Conservation (phyloP, 1,140 invertebrate genomes). For the Hestina assimilis region DNA sequence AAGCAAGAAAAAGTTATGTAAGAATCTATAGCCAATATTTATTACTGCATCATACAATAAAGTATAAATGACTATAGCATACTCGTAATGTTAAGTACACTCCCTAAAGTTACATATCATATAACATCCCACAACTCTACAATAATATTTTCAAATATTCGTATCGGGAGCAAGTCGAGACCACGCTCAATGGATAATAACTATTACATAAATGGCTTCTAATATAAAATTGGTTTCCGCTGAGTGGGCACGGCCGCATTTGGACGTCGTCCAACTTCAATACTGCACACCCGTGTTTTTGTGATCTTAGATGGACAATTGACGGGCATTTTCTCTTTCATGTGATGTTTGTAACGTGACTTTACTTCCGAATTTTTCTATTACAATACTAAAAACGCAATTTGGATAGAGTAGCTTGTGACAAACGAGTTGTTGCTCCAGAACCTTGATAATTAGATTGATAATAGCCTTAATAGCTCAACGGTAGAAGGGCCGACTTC, state of each 20-base stretch:
- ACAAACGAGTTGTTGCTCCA: no score
- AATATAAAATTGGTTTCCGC: constrained; percentile 28
- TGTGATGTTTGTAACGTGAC: neutral
- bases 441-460: no score
- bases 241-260: constrained; percentile 20
- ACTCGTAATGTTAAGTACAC: no score
- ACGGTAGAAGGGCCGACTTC: no score
- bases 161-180: neutral
- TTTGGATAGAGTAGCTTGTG: no score
- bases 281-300: constrained; percentile 19
- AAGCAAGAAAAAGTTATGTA: no score
- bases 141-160: neutral
- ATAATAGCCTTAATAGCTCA: no score
- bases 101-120: neutral
- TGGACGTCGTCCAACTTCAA: constrained; percentile 21
- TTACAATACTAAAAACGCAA: no score
- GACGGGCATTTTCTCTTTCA: constrained; percentile 4
- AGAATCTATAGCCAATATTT: no score
- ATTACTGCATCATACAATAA: no score
- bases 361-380: no score
- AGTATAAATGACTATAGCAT: no score
- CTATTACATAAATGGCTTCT: constrained; percentile 21
- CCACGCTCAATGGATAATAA: constrained; percentile 3
- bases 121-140: neutral
- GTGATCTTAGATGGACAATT: constrained; percentile 8